Base-by-base conservation (phyloP, 2,888 invertebrate genomes). In the Mactromeris polynyma region DNA sequence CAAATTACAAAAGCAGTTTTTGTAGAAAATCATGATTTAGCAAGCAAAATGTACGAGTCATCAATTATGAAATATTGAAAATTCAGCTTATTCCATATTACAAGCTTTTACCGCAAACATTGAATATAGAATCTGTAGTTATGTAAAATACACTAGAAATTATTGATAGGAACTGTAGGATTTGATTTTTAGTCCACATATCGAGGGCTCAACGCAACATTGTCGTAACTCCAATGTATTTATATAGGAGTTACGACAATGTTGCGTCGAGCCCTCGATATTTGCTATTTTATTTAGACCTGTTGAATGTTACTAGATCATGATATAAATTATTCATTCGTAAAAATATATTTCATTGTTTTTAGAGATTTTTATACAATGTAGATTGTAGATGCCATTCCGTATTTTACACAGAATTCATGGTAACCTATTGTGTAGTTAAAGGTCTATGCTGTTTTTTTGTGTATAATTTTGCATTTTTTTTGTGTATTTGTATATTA, bases 401-500 rank as follows among this genome's bases (percentile, higher is more conserved):
- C 58, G 26, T 64, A 64, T 64, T 64, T 64, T 64, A 64, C n/a
- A 36, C 73, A 11, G 73, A 36, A 26, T 73, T 33, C 14, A 14
- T 73, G 36, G 36, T 36, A 33, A 33, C 9, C 33, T 73, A 33
- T 17, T 73, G 17, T 73, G 11, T 58, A 26, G n/a, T n/a, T 58
- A n/a, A 58, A 58, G 26, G 26, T 58, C 26, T 58, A 58, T 19
- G n/a, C 21, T 58, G n/a, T 58, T 58, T n/a, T n/a, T n/a, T 58
- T 58, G 58, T 58, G 58, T 58, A 58, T 26, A 58, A 26, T 58
- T 58, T 58, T 36, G 73, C 73, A 33, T 31, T 73, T 26, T n/a
- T 73, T 69, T 69, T 33, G 73, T 73, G 73, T 64, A 64, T n/a
- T 64, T 64, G 58, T 73, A 73, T 73, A 73, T 69, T 69, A 69